Evolutionary conservation across 1,140 invertebrate species (phyloP).

Genomic region (Coptotermes formosanus): DNA sequence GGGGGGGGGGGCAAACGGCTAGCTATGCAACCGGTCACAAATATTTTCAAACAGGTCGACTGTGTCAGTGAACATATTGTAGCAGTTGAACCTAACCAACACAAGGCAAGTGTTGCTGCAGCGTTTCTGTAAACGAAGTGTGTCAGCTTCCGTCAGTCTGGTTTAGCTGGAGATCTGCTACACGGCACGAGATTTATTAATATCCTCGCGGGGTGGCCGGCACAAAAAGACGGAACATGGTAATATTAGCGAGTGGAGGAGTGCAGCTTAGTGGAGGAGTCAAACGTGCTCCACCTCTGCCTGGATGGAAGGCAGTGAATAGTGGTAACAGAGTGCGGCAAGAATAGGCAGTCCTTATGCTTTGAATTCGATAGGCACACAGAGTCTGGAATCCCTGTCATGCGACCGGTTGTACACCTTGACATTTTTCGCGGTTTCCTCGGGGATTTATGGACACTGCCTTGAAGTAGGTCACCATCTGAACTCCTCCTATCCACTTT

Average conservation of each 20-base stretch:
- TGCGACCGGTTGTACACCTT: too few species aligned
- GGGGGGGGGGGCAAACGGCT: too few species aligned
- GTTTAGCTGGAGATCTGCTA: neutral
- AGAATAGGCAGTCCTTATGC: too few species aligned
- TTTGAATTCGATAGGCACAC: too few species aligned
- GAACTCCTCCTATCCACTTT: too few species aligned
- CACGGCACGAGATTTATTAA: neutral
- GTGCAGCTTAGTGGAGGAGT: neutral
- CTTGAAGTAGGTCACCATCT: too few species aligned
- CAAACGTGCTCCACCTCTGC: neutral
- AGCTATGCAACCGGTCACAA: too few species aligned
- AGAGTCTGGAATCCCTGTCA: too few species aligned
- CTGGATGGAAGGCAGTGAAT: neutral
- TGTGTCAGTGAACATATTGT: neutral
- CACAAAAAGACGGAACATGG: neutral
- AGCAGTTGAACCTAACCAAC: neutral
- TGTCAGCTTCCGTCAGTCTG: neutral
- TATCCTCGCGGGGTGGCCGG: neutral
- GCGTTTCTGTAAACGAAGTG: neutral
- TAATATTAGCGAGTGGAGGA: neutral
- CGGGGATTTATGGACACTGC: too few species aligned
- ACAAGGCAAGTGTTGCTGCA: neutral
- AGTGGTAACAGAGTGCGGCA: too few species aligned
- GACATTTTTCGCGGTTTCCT: too few species aligned
- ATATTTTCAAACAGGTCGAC: neutral